phyloP scores from a whole-genome alignment of 2,113 vertebrate species.

The Periophthalmus modestus region DNA sequence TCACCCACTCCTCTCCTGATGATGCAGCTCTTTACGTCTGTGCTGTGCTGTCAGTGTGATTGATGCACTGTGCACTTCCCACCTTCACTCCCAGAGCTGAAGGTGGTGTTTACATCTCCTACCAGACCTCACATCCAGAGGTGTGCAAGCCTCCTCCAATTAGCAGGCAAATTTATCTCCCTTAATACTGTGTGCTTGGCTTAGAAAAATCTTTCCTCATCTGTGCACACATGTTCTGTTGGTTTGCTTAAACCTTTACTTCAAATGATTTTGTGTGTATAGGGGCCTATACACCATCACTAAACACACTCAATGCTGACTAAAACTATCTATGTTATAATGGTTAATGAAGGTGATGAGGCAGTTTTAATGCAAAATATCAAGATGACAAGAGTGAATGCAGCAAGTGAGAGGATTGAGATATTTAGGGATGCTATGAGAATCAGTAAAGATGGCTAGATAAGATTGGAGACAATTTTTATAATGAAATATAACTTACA shows the following conservation, averaged over 20 bases:
- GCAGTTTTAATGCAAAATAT: no score
- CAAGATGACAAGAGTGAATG: no score
- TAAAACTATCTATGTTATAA: no score
- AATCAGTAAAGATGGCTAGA: no score
- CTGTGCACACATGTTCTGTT: not conserved
- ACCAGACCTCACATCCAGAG: constrained; percentile 44
- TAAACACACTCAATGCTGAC: no score
- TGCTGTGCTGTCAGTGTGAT: constrained; percentile 72
- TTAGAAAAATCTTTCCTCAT: constrained; percentile 41
- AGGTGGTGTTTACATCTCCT: constrained; percentile 29
- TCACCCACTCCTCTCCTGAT: constrained; percentile 42
- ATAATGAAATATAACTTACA: not conserved
- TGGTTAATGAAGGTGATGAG: no score
- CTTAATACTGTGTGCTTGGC: constrained; percentile 39
- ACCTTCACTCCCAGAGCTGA: constrained; percentile 33
- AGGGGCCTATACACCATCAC: no score
- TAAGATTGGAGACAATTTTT: not conserved
- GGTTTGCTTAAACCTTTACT: not conserved
- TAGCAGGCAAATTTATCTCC: constrained; percentile 69
- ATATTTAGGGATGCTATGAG: not conserved
- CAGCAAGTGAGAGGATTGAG: not conserved
- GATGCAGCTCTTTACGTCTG: constrained; percentile 48
- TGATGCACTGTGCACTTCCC: constrained; percentile 66
- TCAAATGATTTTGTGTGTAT: no score
- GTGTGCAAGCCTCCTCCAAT: constrained; percentile 48